Evolutionary conservation across 2,113 vertebrate species (phyloP).

Genomic region (Dolichallabes microphthalmus): DNA sequence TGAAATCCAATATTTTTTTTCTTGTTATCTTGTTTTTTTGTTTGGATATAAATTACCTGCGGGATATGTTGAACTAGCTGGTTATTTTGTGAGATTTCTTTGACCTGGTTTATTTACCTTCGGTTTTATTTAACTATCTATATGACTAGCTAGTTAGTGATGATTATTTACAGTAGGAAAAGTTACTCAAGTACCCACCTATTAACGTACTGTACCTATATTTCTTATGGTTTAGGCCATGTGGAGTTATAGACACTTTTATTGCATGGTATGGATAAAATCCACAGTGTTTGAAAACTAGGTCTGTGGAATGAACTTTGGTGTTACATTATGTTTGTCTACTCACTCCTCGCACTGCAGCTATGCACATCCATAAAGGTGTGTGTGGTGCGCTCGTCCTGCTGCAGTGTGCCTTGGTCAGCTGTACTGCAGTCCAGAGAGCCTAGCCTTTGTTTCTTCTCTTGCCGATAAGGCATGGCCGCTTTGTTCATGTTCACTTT

Average conservation of each 20-base stretch:
- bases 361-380: slow-evolving; percentile 86
- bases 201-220: background rate
- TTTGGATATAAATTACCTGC: background rate
- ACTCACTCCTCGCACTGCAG: slow-evolving; percentile 82
- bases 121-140: background rate
- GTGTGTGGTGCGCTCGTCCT: slow-evolving; percentile 83
- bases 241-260: background rate
- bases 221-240: background rate
- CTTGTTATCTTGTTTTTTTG: background rate
- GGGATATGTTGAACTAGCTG: background rate
- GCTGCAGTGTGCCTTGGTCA: slow-evolving; percentile 90
- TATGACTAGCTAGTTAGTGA: background rate
- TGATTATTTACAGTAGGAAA: background rate
- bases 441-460: slow-evolving; percentile 86
- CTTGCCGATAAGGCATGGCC: slow-evolving; percentile 85
- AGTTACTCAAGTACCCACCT: background rate
- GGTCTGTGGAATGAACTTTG: background rate
- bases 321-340: background rate
- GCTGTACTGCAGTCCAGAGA: slow-evolving; percentile 87
- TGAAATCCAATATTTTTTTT: too few species aligned
- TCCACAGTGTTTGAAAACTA: background rate
- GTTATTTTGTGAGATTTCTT: background rate
- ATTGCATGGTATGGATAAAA: background rate
- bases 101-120: too few species aligned
- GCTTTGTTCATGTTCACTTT: slow-evolving; percentile 87